Percentiles rank a stretch among this genome's conserved stretches.
These are phyloP conservation scores for Nyctereutes procyonoides DNA, from an alignment of 2,113 vertebrate genomes.

Conservation along the genomic window DNA sequence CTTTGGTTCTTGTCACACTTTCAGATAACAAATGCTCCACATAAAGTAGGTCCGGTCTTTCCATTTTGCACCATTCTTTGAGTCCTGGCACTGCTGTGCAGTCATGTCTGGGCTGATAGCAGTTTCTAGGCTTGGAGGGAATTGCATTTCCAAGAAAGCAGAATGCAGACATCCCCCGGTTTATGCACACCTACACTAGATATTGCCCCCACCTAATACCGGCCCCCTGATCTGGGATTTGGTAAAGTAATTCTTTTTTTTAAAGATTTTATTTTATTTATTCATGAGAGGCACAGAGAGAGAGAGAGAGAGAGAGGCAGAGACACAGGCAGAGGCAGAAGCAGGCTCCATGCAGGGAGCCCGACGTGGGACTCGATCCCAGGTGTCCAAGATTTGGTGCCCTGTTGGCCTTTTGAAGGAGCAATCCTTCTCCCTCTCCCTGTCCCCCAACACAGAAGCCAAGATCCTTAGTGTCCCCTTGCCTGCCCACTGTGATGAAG, in stretches of 20 bases:
- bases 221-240: fast-evolving
- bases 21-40: background rate
- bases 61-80: fast-evolving
- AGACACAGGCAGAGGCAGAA: too few species aligned
- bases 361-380: too few species aligned
- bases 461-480: background rate
- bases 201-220: too few species aligned
- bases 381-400: too few species aligned
- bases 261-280: too few species aligned
- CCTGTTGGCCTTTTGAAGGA: background rate
- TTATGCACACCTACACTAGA: background rate
- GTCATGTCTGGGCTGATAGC: too few species aligned
- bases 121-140: background rate
- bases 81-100: fast-evolving
- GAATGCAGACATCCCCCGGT: background rate
- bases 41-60: background rate
- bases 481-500: fast-evolving
- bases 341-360: too few species aligned
- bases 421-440: background rate
- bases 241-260: background rate
- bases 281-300: too few species aligned
- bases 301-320: too few species aligned
- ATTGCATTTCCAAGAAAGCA: background rate
- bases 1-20: background rate
- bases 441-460: background rate